Base-by-base conservation (phyloP, 2,888 invertebrate species). In the Platycheirus albimanus region DNA sequence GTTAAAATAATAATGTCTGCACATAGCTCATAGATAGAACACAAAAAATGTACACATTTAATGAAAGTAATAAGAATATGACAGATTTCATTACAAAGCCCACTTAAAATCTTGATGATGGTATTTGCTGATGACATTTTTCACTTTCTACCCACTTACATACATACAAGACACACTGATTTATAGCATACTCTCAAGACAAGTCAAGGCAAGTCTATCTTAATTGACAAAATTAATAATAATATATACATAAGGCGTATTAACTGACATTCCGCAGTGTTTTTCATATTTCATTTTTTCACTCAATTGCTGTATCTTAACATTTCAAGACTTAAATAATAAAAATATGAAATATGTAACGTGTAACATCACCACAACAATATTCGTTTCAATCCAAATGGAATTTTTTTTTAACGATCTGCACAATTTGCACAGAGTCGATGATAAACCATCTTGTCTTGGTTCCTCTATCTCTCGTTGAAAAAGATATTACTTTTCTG, bases 381-480 rank as follows among this genome's bases (percentile, higher is more conserved):
- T 78, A n/a, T 74, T 24, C 66, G 24, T 67, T 58, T 67, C 45
- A 67, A 75, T 67, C 67, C 24, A 38, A 64, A 52, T 79, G 80
- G 75, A 75, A 64, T 63, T 52, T 58, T 63, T 52, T 58, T 64
- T 61, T 67, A 76, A 81, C 15, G 58, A 76, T 63, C 67, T 41
- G 11, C n/a, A 63, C 72, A 79, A 79, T 79, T 79, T 79, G 61
- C 79, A 61, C 45, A 61, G 24, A 24, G 66, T 64, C 45, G 20
- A 70, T 56, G 45, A 80, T 75, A 33, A 67, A 36, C 63, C 61
- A 54, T 4, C 3, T 24, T 17, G 49, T 47, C 41, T 15, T 33
- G 4, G 5, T 33, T 33, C 30, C n/a, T n/a, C n/a, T n/a, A n/a
- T n/a, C n/a, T n/a, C n/a, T n/a, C n/a, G n/a, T n/a, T n/a, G 24